Evolutionary conservation across 2,797 vertebrate genomes (phyloP).

Genomic region (Okamejei kenojei): DNA sequence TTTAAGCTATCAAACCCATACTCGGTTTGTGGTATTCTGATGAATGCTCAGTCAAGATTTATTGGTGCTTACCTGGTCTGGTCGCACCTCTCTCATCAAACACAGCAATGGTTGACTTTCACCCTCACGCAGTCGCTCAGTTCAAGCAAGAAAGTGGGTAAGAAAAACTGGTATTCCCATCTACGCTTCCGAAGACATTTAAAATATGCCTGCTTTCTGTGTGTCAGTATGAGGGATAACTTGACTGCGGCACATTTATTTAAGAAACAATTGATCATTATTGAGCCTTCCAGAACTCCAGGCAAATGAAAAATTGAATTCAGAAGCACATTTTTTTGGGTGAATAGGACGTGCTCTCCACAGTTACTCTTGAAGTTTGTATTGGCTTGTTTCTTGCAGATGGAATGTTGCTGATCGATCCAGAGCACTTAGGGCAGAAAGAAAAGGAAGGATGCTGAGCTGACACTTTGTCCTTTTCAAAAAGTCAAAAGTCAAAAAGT

Average conservation of each 20-base stretch:
- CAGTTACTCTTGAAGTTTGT: background rate
- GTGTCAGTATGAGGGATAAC: background rate
- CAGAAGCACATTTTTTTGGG: background rate
- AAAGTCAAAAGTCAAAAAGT: too few species aligned
- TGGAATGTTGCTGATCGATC: conserved; percentile 15
- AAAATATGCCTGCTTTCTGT: background rate
- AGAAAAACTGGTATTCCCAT: too few species aligned
- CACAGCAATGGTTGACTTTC: too few species aligned
- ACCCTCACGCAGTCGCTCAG: too few species aligned
- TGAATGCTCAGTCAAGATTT: too few species aligned
- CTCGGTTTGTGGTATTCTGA: too few species aligned
- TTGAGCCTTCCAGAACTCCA: background rate
- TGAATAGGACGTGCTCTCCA: background rate
- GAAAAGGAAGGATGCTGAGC: background rate
- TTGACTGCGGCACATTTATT: background rate
- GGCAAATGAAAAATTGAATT: background rate
- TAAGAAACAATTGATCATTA: background rate
- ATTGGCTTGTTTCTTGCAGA: conserved; percentile 3
- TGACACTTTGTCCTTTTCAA: background rate
- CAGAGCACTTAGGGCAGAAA: conserved; percentile 18
- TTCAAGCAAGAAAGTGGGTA: too few species aligned
- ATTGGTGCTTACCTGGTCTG: too few species aligned
- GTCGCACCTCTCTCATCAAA: too few species aligned
- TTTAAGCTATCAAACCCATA: too few species aligned
- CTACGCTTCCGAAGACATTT: too few species aligned